These are phyloP conservation scores for Xiphophorus birchmanni DNA, from an alignment of 2,797 vertebrate genomes.

Conservation along the genomic window DNA sequence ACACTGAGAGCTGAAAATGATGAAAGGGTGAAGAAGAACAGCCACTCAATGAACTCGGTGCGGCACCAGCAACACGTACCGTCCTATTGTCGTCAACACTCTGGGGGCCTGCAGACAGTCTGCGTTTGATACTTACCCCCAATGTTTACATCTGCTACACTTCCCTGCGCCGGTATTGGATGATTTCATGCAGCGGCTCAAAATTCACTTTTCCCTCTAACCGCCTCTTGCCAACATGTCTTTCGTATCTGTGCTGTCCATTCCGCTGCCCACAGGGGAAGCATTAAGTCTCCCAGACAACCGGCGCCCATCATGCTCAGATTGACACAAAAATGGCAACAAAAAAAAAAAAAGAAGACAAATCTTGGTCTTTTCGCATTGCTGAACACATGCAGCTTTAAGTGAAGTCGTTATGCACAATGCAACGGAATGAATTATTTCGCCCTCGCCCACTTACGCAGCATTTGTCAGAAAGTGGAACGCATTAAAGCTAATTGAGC, in stretches of 20 bases:
- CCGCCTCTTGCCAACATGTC: conserved; percentile 39
- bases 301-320: conserved; percentile 23
- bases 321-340: conserved; percentile 20
- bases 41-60: conserved; percentile 22
- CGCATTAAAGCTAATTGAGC: conserved; percentile 78
- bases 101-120: conserved; percentile 49
- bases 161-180: conserved; percentile 51
- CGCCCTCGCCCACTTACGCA: conserved; percentile 49
- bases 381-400: conserved; percentile 41
- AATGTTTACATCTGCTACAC: conserved; percentile 64
- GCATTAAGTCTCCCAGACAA: conserved; percentile 39
- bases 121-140: conserved; percentile 65
- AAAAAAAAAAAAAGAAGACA: background rate
- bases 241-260: conserved; percentile 26
- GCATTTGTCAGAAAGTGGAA: conserved; percentile 65
- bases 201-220: conserved; percentile 50
- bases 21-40: conserved; percentile 40
- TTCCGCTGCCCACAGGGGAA: conserved; percentile 26
- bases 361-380: conserved; percentile 17
- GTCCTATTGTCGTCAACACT: conserved; percentile 53
- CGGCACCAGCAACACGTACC: conserved; percentile 37
- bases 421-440: conserved; percentile 53
- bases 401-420: conserved; percentile 53
- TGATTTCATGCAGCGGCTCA: conserved; percentile 40
- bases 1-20: conserved; percentile 16